Base-by-base conservation (phyloP, 1,140 invertebrate genomes). In the Drosophila rhopaloa region DNA sequence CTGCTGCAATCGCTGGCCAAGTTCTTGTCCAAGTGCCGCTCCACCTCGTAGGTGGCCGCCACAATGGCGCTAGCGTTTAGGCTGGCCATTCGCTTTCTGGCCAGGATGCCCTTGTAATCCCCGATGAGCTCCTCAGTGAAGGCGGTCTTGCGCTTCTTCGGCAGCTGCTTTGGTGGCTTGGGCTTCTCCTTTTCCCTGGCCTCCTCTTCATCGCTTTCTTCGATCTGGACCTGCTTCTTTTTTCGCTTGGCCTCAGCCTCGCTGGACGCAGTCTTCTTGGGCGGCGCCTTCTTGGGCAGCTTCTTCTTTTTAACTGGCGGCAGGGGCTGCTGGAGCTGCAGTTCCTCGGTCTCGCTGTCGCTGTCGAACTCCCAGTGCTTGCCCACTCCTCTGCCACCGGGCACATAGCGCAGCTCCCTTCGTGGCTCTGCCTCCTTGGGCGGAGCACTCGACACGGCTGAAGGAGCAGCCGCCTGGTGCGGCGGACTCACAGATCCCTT, bases 31-130 rank as follows among this genome's bases (percentile, higher is more conserved):
- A 92, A 38, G 58, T 92, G 91, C 0, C 91, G 76, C 44, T 94
- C 94, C 91, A 96, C 96, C 90, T 98, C 97, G 89, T 98, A 98
- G 66, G 96, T 97, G 19, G 97, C 97, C 2, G 97, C 97, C 71
- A 98, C 93, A 76, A 98, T 98, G 13, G 97, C 97, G 9, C 96
- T 96, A 9, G 97, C 97, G 93, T 98, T 98, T 19, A 98, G 93
- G 88, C 96, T 98, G 9, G 97, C 97, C 97, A 98, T 98, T 29
- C 97, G 94, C 89, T 98, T 98, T 75, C 96, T 95, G 2, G 97
- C 96, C 1, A 98, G 95, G 95, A 97, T 97, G 76, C 97, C 96
- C 82, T 97, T 97, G 47, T 97, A 93, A 86, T 97, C 96, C 1
- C 91, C 86, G 13, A 91, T 92, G 95, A 97, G 97, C 16, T 96